Conservation (phyloP, 2,113 vertebrate genomes). For the Propithecus coquereli region DNA sequence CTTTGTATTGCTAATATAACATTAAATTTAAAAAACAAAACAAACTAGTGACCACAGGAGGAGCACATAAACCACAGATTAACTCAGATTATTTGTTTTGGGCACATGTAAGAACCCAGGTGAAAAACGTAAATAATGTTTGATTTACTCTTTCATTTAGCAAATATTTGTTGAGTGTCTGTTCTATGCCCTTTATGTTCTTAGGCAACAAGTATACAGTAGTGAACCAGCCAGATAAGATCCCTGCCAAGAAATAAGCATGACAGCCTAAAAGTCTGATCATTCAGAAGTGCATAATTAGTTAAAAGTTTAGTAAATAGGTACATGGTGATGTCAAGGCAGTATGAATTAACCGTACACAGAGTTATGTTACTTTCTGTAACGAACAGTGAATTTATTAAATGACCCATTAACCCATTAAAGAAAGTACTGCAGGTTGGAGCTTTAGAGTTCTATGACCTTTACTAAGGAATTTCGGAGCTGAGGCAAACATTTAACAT, state of each 20-base stretch:
- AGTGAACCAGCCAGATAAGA: background rate
- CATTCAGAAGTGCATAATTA: background rate
- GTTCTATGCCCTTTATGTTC: background rate
- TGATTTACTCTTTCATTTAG: background rate
- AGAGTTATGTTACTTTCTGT: background rate
- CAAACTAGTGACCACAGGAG: background rate
- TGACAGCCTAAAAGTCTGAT: background rate
- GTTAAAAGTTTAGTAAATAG: background rate
- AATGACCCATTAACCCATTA: background rate
- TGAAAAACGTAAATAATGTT: background rate
- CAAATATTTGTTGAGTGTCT: background rate
- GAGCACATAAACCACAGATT: background rate
- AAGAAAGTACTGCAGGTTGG: background rate
- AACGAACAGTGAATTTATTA: background rate
- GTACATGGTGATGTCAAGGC: background rate
- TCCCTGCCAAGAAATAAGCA: background rate
- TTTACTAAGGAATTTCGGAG: conserved; percentile 15
- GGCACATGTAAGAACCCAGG: background rate
- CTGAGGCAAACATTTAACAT: background rate
- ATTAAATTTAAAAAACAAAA: background rate
- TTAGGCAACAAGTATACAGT: background rate
- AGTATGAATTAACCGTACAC: background rate
- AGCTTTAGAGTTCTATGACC: background rate
- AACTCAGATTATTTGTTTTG: background rate
- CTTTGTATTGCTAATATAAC: background rate